Percentiles rank a stretch among this genome's conserved stretches.
Evolutionary conservation across 1,140 invertebrate species (phyloP).

Genomic region (Lucilia sericata): DNA sequence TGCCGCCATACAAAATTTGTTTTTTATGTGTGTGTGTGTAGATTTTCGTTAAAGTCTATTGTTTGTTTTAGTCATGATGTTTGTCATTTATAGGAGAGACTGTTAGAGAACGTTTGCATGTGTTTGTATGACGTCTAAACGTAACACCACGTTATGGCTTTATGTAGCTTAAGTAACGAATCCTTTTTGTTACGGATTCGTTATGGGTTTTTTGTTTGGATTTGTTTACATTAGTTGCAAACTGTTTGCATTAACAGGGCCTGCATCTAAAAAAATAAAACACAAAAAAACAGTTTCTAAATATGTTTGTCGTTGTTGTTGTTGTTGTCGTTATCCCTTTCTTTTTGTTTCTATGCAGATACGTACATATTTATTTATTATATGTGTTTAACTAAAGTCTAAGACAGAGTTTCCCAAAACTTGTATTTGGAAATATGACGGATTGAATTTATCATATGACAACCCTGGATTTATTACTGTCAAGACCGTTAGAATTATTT

Average conservation of each 20-base stretch:
- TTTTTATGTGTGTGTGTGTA: background rate
- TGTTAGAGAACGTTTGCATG: background rate
- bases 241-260: slow-evolving; percentile 45
- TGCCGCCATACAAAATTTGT: slow-evolving; percentile 29
- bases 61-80: background rate
- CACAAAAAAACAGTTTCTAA: background rate
- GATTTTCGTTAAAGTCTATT: background rate
- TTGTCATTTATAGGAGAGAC: background rate
- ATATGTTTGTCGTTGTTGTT: slow-evolving; percentile 7
- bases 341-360: background rate
- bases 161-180: slow-evolving; percentile 36
- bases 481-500: no score
- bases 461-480: no score
- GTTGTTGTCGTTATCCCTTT: slow-evolving; percentile 29
- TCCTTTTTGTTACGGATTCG: slow-evolving; percentile 52
- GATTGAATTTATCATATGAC: no score
- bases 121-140: background rate
- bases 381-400: no score
- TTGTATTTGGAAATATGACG: background rate
- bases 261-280: background rate
- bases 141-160: background rate
- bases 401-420: background rate
- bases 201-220: slow-evolving; percentile 48
- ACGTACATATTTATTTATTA: no score
- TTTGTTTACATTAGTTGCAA: slow-evolving; percentile 51